Base-by-base conservation (phyloP, 2,888 invertebrate species). In the Polietes domitor region DNA sequence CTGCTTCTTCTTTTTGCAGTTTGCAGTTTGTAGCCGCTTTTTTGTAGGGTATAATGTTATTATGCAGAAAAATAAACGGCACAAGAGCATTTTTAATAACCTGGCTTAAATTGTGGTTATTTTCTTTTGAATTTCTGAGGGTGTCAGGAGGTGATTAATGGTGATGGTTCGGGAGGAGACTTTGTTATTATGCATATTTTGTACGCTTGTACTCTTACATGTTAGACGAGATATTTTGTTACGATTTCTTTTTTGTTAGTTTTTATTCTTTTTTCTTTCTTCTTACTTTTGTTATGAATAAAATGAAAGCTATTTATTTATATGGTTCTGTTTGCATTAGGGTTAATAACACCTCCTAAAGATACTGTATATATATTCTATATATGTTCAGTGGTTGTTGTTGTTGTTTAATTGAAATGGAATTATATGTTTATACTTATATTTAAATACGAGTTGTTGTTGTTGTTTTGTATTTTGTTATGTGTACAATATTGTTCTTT, bases 401-500 rank as follows among this genome's bases (percentile, higher is more conserved):
- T 76, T 61, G 47, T 21, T 75, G 53, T 53, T 73, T 68, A 10
- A 50, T 82, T 70, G 65, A 76, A 77, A 75, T 85, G 82, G 74
- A 82, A 76, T 80, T 74, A 73, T 68, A 55, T 75, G 17, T 37
- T 74, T 77, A 75, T 41, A 84, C 77, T 80, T 81, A 84, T 65
- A 58, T 78, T 80, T 50, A 68, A 43, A 80, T 80, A 77, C 71
- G 47, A 17, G 37, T 75, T 68, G 21, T 75, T 37, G 21, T 75
- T 37, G 4, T 9, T 76, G n/a, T 53, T 63, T 47, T 80, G 28
- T 78, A 76, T 83, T 61, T 85, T 43, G 72, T 77, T 82, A 70
- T 83, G 77, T 85, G 83, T 85, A 77, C 79, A 79, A 81, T 83
- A 81, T 83, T 80, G 79, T 78, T 74, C 53, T 32, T n/a, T n/a